A percentile compares a stretch with the other conserved stretches of the same genome.
Evolutionary conservation across 2,888 invertebrate genomes (phyloP).

Genomic region (Trissolcus japonicus): DNA sequence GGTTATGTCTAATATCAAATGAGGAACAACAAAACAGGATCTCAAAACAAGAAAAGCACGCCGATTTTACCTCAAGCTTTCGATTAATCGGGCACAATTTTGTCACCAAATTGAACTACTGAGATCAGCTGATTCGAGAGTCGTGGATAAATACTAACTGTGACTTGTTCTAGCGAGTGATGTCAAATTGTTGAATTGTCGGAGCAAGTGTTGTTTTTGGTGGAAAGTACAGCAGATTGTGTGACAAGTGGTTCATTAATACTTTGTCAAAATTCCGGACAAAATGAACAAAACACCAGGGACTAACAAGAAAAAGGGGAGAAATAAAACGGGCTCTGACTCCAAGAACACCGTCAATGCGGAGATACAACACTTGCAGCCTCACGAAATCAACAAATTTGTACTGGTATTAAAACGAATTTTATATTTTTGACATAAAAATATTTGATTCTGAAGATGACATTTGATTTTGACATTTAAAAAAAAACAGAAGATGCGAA

Average conservation of each 20-base stretch:
- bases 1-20: slow-evolving; percentile 1
- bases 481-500: not conserved
- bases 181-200: not conserved
- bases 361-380: slow-evolving; percentile 63
- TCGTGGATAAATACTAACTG: not conserved
- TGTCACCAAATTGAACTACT: not conserved
- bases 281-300: slow-evolving; percentile 65
- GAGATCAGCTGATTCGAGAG: not conserved
- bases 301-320: slow-evolving; percentile 72
- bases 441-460: not conserved
- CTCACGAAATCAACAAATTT: slow-evolving; percentile 71
- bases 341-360: slow-evolving; percentile 60
- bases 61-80: not conserved
- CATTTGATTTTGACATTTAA: not conserved
- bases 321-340: slow-evolving; percentile 69
- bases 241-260: not conserved
- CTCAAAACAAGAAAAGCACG: not conserved
- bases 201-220: not conserved
- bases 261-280: slow-evolving; percentile 36
- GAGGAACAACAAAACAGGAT: not conserved
- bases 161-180: not conserved
- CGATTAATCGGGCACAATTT: not conserved
- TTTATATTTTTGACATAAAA: slow-evolving; percentile 1
- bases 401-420: slow-evolving; percentile 65
- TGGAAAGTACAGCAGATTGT: not conserved